Percentiles rank a stretch among this genome's conserved stretches.
Conservation (phyloP, 1,140 invertebrate species). For the Gyrodactylus bullatarudis region DNA sequence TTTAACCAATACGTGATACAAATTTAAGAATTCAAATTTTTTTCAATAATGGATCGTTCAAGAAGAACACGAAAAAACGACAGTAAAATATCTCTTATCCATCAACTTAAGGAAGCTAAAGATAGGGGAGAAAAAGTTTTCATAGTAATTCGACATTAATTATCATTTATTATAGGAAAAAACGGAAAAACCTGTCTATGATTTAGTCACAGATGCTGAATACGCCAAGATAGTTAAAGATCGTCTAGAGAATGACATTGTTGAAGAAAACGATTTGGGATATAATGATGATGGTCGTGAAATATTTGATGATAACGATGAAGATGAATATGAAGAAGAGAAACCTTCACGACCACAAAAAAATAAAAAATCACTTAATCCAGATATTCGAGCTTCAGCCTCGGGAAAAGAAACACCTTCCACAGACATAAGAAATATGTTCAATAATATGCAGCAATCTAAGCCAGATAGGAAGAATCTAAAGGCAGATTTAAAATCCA, state of each 20-base stretch:
- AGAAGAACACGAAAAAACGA: neutral
- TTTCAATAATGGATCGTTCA: neutral
- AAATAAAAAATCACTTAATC: neutral
- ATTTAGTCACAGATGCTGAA: neutral
- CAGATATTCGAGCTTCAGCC: neutral
- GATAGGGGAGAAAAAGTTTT: neutral
- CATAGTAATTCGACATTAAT: no score
- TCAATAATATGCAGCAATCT: neutral
- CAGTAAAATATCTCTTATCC: neutral
- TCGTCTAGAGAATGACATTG: neutral
- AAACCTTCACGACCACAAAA: neutral
- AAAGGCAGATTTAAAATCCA: neutral
- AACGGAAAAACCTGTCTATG: neutral
- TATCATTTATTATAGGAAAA: no score
- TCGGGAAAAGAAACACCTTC: neutral
- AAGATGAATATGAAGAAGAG: neutral
- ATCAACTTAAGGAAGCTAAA: neutral
- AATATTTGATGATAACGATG: slow-evolving; percentile 1
- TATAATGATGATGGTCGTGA: neutral
- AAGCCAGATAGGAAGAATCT: neutral
- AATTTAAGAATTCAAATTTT: neutral
- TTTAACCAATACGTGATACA: neutral
- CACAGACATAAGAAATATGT: neutral
- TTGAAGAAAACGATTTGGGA: neutral
- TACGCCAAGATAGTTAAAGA: neutral